Percentiles rank a stretch among this genome's conserved stretches.
Conservation (phyloP, 2,888 invertebrate species). For the Xestia xanthographa region DNA sequence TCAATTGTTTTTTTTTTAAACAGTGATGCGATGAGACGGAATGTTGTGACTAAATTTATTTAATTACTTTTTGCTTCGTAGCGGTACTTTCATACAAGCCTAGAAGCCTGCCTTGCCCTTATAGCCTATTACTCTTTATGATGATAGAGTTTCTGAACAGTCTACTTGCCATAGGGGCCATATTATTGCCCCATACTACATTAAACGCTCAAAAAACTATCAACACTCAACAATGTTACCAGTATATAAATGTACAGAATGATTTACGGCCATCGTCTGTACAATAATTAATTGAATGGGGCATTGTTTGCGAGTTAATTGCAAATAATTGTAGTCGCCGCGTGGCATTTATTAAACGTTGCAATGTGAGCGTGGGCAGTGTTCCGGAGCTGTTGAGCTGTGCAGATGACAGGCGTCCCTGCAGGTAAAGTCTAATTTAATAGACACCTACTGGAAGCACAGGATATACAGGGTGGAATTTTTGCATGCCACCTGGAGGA, state of each 20-base stretch:
- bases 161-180: no score
- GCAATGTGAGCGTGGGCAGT: slow-evolving; percentile 9
- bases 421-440: slow-evolving; percentile 49
- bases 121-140: no score
- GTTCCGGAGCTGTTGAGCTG: background rate
- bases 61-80: background rate
- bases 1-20: background rate
- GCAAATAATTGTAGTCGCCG: slow-evolving; percentile 8
- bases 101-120: no score
- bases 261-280: background rate
- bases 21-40: background rate
- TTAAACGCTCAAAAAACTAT: slow-evolving; percentile 4
- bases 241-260: background rate
- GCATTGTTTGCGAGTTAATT: slow-evolving; percentile 43
- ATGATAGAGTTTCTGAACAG: no score
- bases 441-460: slow-evolving; percentile 1
- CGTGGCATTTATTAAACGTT: slow-evolving; percentile 24
- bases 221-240: background rate
- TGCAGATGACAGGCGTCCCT: slow-evolving; percentile 45
- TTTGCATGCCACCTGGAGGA: no score
- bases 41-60: slow-evolving; percentile 9
- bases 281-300: slow-evolving; percentile 28
- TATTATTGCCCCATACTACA: background rate
- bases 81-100: no score
- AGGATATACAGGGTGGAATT: no score